Percentiles rank a stretch among this genome's conserved stretches.
Evolutionary conservation across 2,113 vertebrate species (phyloP).

Genomic region (Manacus vitellinus): DNA sequence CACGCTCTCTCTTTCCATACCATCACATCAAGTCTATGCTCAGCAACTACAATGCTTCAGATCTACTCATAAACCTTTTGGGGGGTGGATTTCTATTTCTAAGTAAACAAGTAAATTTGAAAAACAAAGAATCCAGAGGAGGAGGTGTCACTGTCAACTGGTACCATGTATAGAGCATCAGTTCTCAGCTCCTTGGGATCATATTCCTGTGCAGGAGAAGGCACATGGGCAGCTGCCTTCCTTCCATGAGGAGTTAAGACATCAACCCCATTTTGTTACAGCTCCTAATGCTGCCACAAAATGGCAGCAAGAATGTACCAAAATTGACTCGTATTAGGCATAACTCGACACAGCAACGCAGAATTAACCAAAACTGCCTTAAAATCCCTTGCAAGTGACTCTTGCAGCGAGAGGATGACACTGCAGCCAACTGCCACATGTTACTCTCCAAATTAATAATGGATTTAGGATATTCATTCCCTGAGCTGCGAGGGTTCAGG

Average conservation of each 20-base stretch:
- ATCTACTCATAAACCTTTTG: not conserved
- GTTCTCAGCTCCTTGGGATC: not conserved
- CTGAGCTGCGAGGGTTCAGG: slow-evolving; percentile 24
- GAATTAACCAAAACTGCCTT: not conserved
- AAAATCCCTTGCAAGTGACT: slow-evolving; percentile 16
- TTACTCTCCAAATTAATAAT: slow-evolving; percentile 44
- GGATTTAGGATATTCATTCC: slow-evolving; percentile 37
- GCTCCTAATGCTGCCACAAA: not conserved
- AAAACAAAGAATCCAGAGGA: slow-evolving; percentile 23
- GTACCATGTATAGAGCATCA: fast-evolving
- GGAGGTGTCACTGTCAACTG: not conserved
- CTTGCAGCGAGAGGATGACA: not conserved
- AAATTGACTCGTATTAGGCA: not conserved
- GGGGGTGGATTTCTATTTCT: slow-evolving; percentile 15
- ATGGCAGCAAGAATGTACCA: not conserved
- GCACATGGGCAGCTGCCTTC: not conserved
- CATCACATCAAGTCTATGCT: not conserved
- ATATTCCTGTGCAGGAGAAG: not conserved
- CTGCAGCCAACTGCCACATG: not conserved
- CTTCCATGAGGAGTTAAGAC: not conserved
- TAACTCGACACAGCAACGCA: not conserved
- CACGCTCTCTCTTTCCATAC: not conserved
- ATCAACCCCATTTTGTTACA: slow-evolving; percentile 13
- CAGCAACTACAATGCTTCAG: not conserved
- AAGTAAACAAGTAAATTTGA: not conserved